Evolutionary conservation across 1,140 invertebrate genomes (phyloP).

Genomic region (Lepidurus couesii): DNA sequence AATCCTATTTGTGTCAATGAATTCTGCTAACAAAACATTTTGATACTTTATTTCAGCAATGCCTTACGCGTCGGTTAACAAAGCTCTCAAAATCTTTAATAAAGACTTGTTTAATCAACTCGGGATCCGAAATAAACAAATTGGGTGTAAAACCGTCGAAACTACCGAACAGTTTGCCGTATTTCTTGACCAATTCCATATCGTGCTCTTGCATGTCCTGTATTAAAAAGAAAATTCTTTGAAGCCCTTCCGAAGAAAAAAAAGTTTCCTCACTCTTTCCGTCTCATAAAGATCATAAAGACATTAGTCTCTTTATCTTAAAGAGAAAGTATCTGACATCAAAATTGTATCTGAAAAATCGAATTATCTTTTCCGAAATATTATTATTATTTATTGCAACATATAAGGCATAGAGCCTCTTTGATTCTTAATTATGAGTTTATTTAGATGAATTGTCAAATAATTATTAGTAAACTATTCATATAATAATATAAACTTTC

Average conservation of each 20-base stretch:
- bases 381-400: too few relatives aligned
- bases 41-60: not conserved
- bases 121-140: constrained; percentile 44
- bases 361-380: too few relatives aligned
- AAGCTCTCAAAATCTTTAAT: constrained; percentile 56
- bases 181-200: constrained; percentile 29
- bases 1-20: constrained; percentile 3
- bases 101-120: constrained; percentile 51
- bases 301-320: too few relatives aligned
- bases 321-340: too few relatives aligned
- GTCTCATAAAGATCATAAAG: too few relatives aligned
- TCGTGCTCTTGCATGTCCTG: constrained; percentile 30
- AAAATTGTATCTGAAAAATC: too few relatives aligned
- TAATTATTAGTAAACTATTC: too few relatives aligned
- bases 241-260: not conserved
- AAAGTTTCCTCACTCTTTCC: not conserved
- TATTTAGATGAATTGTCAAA: too few relatives aligned
- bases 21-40: not conserved
- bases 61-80: constrained; percentile 42
- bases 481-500: too few relatives aligned
- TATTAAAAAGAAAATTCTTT: not conserved
- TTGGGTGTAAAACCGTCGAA: constrained; percentile 30
- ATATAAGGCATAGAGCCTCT: too few relatives aligned
- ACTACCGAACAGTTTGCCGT: constrained; percentile 32
- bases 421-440: too few relatives aligned